Evolutionary conservation across 2,888 invertebrate species (phyloP).

Genomic region (Pyrocoelia pectoralis): DNA sequence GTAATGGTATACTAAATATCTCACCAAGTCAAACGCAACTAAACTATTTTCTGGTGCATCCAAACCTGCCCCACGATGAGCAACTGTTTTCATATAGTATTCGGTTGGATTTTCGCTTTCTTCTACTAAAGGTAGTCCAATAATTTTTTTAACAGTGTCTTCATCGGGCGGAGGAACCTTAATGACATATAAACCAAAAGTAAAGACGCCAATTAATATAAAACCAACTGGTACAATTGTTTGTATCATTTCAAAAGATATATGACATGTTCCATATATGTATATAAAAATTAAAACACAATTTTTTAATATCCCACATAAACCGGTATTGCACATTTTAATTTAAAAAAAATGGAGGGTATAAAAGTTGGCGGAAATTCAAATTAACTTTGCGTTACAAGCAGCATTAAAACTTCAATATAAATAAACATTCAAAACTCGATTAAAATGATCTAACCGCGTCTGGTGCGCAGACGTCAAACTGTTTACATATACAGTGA

Average conservation of each 20-base stretch:
- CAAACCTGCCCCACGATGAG: conserved; percentile 77
- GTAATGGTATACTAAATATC: conserved; percentile 5
- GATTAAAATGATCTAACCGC: no score
- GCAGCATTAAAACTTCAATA: no score
- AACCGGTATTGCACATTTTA: conserved; percentile 26
- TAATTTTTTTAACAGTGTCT: conserved; percentile 61
- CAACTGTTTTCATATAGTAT: conserved; percentile 69
- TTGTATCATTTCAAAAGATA: conserved; percentile 49
- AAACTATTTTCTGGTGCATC: conserved; percentile 86
- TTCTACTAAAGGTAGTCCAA: conserved; percentile 60
- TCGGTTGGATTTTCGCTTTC: conserved; percentile 59
- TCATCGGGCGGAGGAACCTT: conserved; percentile 60
- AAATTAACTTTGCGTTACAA: no score
- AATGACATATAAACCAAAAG: conserved; percentile 60
- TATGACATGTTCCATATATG: conserved; percentile 49
- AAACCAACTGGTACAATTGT: conserved; percentile 52
- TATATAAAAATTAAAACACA: conserved; percentile 44
- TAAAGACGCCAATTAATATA: conserved; percentile 46
- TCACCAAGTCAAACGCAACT: conserved; percentile 74
- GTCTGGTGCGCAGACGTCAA: no score
- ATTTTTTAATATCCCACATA: conserved; percentile 28
- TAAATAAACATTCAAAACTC: no score
- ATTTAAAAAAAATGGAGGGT: no score
- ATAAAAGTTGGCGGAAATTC: no score
- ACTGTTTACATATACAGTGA: no score